phyloP scores from a whole-genome alignment of 1,140 invertebrate species.

The Cepaea nemoralis region DNA sequence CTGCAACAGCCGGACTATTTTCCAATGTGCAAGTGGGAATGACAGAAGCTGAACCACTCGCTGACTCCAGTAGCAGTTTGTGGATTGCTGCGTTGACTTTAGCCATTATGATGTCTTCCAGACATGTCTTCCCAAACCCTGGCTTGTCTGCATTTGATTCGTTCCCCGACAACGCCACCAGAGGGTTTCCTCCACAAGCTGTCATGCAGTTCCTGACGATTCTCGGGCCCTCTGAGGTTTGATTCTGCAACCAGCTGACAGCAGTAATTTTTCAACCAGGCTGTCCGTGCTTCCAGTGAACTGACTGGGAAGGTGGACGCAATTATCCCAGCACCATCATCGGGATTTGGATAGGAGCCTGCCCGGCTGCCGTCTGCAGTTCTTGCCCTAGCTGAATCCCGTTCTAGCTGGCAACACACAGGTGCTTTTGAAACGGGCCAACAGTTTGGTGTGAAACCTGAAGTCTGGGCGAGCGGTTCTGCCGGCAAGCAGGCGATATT shows the following conservation, averaged over 20 bases:
- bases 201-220: neutral
- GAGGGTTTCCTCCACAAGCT: neutral
- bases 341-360: too few species aligned
- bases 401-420: too few species aligned
- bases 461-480: too few species aligned
- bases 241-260: neutral
- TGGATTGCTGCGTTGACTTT: constrained; percentile 5
- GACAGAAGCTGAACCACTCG: neutral
- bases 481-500: neutral
- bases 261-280: neutral
- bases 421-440: too few species aligned
- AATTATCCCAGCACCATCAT: too few species aligned
- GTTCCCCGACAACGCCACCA: neutral
- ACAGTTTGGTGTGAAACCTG: too few species aligned
- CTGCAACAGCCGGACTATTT: neutral
- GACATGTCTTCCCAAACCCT: neutral
- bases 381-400: too few species aligned
- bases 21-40: neutral
- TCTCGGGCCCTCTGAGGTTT: neutral
- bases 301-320: too few species aligned
- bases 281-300: too few species aligned
- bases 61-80: neutral
- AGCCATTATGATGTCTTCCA: neutral
- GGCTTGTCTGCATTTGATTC: neutral
- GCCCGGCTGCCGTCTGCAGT: too few species aligned